Evolutionary conservation across 2,888 invertebrate genomes (phyloP), one percentile per base, ranked within the genome.

Genomic region (Bursaphelenchus okinawaensis): DNA sequence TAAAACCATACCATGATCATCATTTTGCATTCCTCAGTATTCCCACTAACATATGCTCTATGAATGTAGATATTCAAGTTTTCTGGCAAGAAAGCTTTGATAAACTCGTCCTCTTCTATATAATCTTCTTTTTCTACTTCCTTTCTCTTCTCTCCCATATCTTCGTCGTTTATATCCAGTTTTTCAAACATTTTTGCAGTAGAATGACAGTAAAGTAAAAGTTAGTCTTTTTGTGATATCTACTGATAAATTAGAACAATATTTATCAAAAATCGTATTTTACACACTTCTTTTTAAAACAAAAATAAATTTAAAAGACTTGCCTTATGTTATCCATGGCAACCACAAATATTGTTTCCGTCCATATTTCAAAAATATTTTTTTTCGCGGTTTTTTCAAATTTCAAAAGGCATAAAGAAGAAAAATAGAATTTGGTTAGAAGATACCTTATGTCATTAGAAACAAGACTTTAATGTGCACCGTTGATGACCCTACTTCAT

Each of bases 1-100:
- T n/a, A n/a, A n/a, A n/a, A n/a, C n/a, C 66, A 29, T 29, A 65
- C 66, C 22, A 67, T 66, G 16, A 65, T 68, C 51, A 65, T 26
- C 12, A 28, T 29, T 28, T 51, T 66, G 28, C 65, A 65, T 20
- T 60, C 31, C 24, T 68, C 67, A 22, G 55, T 23, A 19, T 67
- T 55, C 8, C 55, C 27, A 23, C 22, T 22, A n/a, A 56, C 29
- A 24, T 67, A 65, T 22, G 55, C 27, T n/a, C 29, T 28, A 29
- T 65, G 54, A 23, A 65, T 66, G 40, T 9, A 28, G 19, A 40
- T 22, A 50, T 68, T 65, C 24, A 28, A 19, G 2, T 24, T 23
- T 28, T 54, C 66, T 22, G 52, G 66, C 40, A 22, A 24, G 20
- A 23, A 27, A 16, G 54, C 19, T 19, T 54, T 54, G 26, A 24